Base-by-base conservation (phyloP, 2,797 vertebrate species). In the Antrozous pallidus region DNA sequence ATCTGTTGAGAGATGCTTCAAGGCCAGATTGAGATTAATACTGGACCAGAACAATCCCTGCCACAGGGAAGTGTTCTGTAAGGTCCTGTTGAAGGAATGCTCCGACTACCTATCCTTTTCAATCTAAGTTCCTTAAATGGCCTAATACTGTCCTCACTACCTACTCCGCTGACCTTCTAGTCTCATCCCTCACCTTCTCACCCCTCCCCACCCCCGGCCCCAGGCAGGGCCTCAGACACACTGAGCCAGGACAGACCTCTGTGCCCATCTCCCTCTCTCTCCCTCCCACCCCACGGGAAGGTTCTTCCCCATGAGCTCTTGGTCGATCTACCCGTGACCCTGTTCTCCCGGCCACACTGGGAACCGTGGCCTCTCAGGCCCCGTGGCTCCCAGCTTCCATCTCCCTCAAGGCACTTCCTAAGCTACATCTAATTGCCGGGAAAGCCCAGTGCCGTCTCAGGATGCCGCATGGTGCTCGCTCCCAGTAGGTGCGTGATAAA, bases 401-500 rank as follows among this genome's bases (percentile, higher is more conserved):
- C n/a, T 33, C 42, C 63, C 11, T 20, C 9, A 0, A 22, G 70
- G n/a, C 47, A 33, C 40, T 33, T 49, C 61, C 36, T 10, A 33
- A 18, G 47, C 51, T 17, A 0, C 36, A 8, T n/a, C 45, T 45
- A 51, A 42, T n/a, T 2, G 1, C 33, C 61, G 13, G 14, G 75
- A 56, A 49, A 26, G n/a, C 20, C 16, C 45, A 33, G 36, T 6
- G 6, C 31, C 45, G 33, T n/a, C 84, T 75, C 38, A 40, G 33
- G 24, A 24, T 10, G 42, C 12, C 11, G 0, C 51, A 4, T 8
- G 1, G 8, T 28, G 40, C 56, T 63, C 56, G 1, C 58, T 78
- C 49, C 22, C 71, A 3, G 22, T 18, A 31, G 31, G 31, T 10
- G 8, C 47, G 79, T 56, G 6, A 31, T 54, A 67, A 74, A 47